These are phyloP conservation scores for Macropis europaea DNA, from an alignment of 2,888 invertebrate species.

Conservation along the genomic window DNA sequence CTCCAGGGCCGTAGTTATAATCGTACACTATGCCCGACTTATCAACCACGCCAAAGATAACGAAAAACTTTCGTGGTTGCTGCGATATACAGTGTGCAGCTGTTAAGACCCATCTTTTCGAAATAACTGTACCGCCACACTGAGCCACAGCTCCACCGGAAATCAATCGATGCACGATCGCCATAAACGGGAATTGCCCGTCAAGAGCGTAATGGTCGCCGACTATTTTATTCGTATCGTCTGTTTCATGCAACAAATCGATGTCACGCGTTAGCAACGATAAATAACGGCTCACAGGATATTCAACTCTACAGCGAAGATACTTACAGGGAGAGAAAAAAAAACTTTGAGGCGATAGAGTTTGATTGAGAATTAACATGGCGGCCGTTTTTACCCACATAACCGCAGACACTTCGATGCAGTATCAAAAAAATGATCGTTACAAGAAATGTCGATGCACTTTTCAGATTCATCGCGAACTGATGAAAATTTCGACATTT, in stretches of 20 bases:
- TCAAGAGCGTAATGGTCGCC: slow-evolving; percentile 52
- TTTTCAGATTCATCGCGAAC: slow-evolving; percentile 23
- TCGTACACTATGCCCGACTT: slow-evolving; percentile 54
- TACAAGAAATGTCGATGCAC: slow-evolving; percentile 1
- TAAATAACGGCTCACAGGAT: too few species aligned
- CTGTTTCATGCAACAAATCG: background rate
- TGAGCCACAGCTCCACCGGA: slow-evolving; percentile 27
- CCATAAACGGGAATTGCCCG: slow-evolving; percentile 66
- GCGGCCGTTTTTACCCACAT: too few species aligned
- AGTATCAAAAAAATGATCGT: background rate
- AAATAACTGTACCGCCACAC: slow-evolving; percentile 64
- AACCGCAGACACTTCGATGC: background rate
- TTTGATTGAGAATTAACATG: too few species aligned
- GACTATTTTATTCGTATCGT: slow-evolving; percentile 35
- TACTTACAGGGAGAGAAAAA: background rate
- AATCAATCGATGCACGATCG: slow-evolving; percentile 55
- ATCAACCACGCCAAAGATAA: slow-evolving; percentile 56
- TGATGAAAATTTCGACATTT: slow-evolving; percentile 4
- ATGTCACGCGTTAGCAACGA: too few species aligned
- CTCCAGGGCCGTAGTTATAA: slow-evolving; percentile 43
- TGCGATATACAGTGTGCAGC: slow-evolving; percentile 60
- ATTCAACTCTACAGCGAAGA: background rate
- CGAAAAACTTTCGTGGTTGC: slow-evolving; percentile 43
- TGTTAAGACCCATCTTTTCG: slow-evolving; percentile 61
- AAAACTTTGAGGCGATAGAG: too few species aligned